Percentiles rank a stretch among this genome's conserved stretches.
These are phyloP conservation scores for Criorhina ranunculi DNA, from an alignment of 2,888 invertebrate genomes.

Conservation along the genomic window DNA sequence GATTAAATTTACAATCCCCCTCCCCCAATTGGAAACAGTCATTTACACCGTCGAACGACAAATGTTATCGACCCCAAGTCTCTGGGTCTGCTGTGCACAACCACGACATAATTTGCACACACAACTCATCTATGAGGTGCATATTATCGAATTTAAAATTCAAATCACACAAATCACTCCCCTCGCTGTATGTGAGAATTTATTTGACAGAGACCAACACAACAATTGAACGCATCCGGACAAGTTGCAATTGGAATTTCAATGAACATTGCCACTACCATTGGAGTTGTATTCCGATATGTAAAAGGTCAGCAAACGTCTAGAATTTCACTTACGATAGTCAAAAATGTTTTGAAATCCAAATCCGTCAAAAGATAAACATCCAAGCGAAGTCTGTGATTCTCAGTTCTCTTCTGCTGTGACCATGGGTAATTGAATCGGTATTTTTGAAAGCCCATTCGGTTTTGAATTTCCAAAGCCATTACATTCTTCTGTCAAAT, in stretches of 20 bases:
- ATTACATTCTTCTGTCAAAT: constrained; percentile 1
- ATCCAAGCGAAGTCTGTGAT: not conserved
- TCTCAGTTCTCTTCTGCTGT: not conserved
- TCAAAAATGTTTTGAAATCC: not conserved
- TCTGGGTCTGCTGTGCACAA: constrained; percentile 17
- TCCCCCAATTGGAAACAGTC: not conserved
- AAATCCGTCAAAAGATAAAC: constrained; percentile 2
- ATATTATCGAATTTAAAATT: constrained; percentile 69
- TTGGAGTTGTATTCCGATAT: constrained; percentile 9
- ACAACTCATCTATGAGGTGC: constrained; percentile 36
- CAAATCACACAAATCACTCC: constrained; percentile 47
- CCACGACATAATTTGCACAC: constrained; percentile 7
- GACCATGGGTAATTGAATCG: not conserved
- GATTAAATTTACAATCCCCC: not conserved
- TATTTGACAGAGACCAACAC: constrained; percentile 40
- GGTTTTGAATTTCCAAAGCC: constrained; percentile 19
- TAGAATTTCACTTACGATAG: constrained; percentile 36
- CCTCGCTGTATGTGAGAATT: constrained; percentile 39
- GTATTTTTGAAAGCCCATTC: not conserved
- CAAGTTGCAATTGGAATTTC: constrained; percentile 64
- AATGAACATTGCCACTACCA: constrained; percentile 50
- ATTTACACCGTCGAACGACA: constrained; percentile 4
- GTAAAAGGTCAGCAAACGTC: constrained; percentile 26
- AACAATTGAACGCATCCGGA: constrained; percentile 66
- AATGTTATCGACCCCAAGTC: constrained; percentile 42